Percentiles rank a stretch among this genome's conserved stretches.
These are phyloP conservation scores for Drosophila paranaensis DNA, from an alignment of 2,888 invertebrate species.

Conservation along the genomic window DNA sequence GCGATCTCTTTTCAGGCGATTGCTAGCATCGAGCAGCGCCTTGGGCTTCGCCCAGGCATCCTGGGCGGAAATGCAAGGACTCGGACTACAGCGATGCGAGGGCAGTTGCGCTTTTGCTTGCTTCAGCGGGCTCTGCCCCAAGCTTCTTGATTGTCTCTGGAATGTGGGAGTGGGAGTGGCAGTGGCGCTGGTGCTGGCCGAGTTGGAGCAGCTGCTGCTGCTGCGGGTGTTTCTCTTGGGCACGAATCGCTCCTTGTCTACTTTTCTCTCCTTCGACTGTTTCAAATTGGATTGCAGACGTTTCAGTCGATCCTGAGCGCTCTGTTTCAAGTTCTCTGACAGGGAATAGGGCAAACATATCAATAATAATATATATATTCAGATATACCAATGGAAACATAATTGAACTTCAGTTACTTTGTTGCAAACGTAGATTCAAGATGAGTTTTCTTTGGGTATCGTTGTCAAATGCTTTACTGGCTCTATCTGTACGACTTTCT, in stretches of 20 bases:
- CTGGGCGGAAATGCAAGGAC: background rate
- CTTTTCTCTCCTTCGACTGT: background rate
- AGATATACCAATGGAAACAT: background rate
- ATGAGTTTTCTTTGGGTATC: background rate
- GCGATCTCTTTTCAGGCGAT: background rate
- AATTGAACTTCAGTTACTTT: background rate
- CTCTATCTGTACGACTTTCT: background rate
- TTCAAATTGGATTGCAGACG: constrained; percentile 8
- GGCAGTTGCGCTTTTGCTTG: background rate
- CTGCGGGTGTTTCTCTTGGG: background rate
- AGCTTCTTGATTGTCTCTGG: background rate
- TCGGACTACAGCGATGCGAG: background rate
- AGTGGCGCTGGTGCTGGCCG: background rate
- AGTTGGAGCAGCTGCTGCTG: background rate
- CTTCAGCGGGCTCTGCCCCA: background rate
- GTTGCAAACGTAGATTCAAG: background rate
- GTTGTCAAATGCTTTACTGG: background rate
- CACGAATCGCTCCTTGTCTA: background rate
- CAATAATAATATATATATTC: too few relatives aligned
- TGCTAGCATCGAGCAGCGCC: constrained; percentile 22
- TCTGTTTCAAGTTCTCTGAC: background rate
- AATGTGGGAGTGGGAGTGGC: background rate
- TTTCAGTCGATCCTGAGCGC: constrained; percentile 12
- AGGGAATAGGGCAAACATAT: background rate
- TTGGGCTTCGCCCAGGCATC: constrained; percentile 25